phyloP scores from a whole-genome alignment of 2,113 vertebrate species.

The Pituophis catenifer region DNA sequence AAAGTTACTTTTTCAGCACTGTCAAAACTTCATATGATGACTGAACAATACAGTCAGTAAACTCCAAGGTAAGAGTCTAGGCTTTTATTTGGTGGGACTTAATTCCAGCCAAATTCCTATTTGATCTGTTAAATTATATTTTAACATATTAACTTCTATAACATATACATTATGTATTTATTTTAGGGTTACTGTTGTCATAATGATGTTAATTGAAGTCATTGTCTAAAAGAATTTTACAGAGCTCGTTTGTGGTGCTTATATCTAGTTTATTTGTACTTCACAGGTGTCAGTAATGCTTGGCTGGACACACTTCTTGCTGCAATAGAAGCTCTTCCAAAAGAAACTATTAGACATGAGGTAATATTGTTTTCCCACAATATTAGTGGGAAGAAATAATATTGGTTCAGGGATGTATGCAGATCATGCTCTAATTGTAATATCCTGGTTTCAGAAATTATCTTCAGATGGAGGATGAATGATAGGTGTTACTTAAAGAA shows the following conservation, averaged over 20 bases:
- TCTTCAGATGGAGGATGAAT: not conserved
- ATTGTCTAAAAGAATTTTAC: not conserved
- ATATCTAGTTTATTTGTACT: conserved; percentile 32
- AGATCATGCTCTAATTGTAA: not conserved
- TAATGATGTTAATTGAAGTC: not conserved
- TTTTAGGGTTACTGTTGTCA: conserved; percentile 5
- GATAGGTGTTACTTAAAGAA: not conserved
- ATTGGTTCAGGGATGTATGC: not conserved
- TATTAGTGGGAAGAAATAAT: not conserved
- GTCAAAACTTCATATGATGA: not conserved
- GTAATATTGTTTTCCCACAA: conserved; percentile 64
- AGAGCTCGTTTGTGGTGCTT: not conserved
- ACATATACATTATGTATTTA: not conserved
- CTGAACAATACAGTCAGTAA: not conserved
- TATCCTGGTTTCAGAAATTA: not conserved
- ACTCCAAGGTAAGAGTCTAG: not conserved
- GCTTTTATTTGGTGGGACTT: not conserved
- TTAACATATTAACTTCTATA: not conserved
- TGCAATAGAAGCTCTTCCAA: conserved; percentile 87
- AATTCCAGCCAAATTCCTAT: not conserved
- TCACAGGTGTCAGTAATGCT: conserved; percentile 86
- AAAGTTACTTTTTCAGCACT: not conserved
- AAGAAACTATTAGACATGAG: conserved; percentile 90
- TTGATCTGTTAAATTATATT: not conserved
- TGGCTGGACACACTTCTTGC: conserved; percentile 92